Evolutionary conservation across 2,888 invertebrate genomes (phyloP), one percentile per base, ranked within the genome.

Genomic region (Copidosoma aretas): DNA sequence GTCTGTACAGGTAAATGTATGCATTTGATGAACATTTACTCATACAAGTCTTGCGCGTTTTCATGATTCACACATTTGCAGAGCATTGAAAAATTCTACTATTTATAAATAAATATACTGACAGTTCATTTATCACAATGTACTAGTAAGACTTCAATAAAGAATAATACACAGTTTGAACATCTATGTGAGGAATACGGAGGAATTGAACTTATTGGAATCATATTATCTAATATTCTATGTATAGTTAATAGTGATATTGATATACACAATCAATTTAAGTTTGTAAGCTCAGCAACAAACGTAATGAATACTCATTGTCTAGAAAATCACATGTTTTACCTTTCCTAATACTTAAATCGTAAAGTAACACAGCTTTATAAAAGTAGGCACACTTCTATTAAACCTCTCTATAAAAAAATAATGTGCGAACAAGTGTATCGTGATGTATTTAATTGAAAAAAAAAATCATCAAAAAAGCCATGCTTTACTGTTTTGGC

Each of bases 41-140:
- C 57, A 61, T 56, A 51, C 24, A 57, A 66, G n/a, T 46, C 43
- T 66, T 62, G 17, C 51, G 63, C 54, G 56, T 21, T 70, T 66
- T 60, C 25, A 15, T 66, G 51, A 51, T 43, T 70, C 41, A 57
- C 49, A 63, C 62, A 66, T 62, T 63, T 19, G 54, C 54, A 51
- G 49, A 70, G 17, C 24, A 57, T 24, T 60, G 43, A 17, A 70
- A 63, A 66, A 63, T 54, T 41, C 59, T 1, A 65, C 39, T 66
- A 32, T 32, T 41, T 43, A 41, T 56, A 46, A 66, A 66, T 70
- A 66, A 62, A 66, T 70, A 61, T 57, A 51, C 52, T 57, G 17
- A 53, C 59, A 53, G 54, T 62, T 54, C 43, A 10, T 49, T 58
- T 69, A 65, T 69, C 69, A 69, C 69, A 69, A 62, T 65, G n/a